A percentile compares a stretch with the other conserved stretches of the same genome.
These are phyloP conservation scores for Salmo trutta DNA, from an alignment of 2,797 vertebrate species.

Conservation along the genomic window DNA sequence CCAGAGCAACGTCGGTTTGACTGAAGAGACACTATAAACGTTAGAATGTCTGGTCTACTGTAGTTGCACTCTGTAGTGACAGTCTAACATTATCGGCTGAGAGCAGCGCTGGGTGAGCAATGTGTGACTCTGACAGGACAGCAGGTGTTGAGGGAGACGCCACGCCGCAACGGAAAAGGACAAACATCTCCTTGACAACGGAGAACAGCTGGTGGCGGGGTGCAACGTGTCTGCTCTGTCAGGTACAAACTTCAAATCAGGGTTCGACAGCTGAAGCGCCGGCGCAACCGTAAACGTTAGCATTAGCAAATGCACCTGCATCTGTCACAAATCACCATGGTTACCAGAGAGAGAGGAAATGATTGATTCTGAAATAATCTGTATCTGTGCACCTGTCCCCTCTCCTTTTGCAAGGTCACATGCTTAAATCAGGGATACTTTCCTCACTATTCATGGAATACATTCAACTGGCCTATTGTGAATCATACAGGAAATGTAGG, in stretches of 20 bases:
- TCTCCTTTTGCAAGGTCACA: conserved; percentile 43
- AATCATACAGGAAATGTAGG: neutral
- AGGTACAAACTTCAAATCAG: conserved; percentile 67
- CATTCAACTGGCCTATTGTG: conserved; percentile 11
- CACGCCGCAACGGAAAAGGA: conserved; percentile 63
- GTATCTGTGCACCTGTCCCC: conserved; percentile 12
- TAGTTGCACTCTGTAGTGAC: neutral
- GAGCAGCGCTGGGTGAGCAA: conserved; percentile 37
- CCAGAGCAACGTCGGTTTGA: neutral
- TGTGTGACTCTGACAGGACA: conserved; percentile 60
- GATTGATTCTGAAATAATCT: conserved; percentile 1
- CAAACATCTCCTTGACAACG: conserved; percentile 69
- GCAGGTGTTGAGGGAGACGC: conserved; percentile 65
- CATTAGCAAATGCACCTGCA: conserved; percentile 26
- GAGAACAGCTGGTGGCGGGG: conserved; percentile 66
- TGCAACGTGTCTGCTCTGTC: conserved; percentile 46
- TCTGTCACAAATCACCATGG: conserved; percentile 61
- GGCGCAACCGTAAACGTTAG: conserved; percentile 42
- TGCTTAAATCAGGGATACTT: conserved; percentile 24
- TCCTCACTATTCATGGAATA: conserved; percentile 15
- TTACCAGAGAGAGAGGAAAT: conserved; percentile 30
- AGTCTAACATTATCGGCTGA: conserved; percentile 37
- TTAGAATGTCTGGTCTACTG: too few species aligned
- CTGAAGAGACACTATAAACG: neutral
- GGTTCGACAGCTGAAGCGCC: conserved; percentile 52